A percentile compares a stretch with the other conserved stretches of the same genome.
Evolutionary conservation across 2,888 invertebrate species (phyloP).

Genomic region (Steinernema scapterisci): DNA sequence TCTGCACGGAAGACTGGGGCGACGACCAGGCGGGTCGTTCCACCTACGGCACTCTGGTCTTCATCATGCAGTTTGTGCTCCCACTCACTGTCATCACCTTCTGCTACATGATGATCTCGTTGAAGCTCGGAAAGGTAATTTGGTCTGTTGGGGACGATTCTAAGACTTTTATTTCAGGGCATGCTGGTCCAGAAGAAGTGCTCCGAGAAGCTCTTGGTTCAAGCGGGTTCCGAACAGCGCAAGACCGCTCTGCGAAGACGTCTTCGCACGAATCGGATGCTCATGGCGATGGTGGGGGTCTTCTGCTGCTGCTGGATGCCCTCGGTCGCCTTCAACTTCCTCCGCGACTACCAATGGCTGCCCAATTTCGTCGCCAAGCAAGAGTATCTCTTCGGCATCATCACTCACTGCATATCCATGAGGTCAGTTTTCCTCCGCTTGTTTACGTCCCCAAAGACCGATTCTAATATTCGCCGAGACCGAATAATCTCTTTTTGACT

Average conservation of each 20-base stretch:
- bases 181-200: constrained; percentile 45
- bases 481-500: background rate
- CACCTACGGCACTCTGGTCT: constrained; percentile 61
- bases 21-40: constrained; percentile 42
- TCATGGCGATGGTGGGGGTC: constrained; percentile 73
- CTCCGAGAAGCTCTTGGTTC: constrained; percentile 38
- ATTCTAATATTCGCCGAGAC: background rate
- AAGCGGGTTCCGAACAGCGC: constrained; percentile 54
- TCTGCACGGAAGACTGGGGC: constrained; percentile 65
- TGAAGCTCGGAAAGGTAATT: constrained; percentile 53
- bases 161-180: constrained; percentile 43
- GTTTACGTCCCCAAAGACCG: background rate
- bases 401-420: constrained; percentile 66
- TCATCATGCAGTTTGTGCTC: constrained; percentile 63
- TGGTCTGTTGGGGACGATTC: background rate
- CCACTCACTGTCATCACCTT: constrained; percentile 61
- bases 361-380: constrained; percentile 55
- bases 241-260: constrained; percentile 75
- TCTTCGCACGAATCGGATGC: constrained; percentile 90
- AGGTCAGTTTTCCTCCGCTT: constrained; percentile 52
- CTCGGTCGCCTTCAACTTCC: constrained; percentile 63
- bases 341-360: constrained; percentile 61
- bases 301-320: constrained; percentile 73
- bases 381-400: constrained; percentile 62
- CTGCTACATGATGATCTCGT: constrained; percentile 63